Evolutionary conservation across 2,113 vertebrate species (phyloP), one percentile per base, ranked within the genome.

Genomic region (Amphiprion ocellaris): DNA sequence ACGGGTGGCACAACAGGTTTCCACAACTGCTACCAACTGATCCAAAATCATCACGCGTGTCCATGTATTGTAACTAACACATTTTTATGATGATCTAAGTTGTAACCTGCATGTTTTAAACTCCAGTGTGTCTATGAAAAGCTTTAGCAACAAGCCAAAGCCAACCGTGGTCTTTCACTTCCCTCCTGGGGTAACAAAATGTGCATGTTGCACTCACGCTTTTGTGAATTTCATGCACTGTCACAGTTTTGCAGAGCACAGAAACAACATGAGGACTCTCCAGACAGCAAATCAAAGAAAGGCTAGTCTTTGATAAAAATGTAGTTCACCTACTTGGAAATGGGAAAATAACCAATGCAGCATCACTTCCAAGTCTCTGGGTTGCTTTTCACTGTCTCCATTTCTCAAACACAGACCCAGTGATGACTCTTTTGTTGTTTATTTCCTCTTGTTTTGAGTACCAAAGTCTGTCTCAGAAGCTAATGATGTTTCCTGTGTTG

Each of bases 291-390:
- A 77, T 70, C 71, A 69, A 52, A 79, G 41, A 47, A 58, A 75
- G 65, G 63, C 64, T 33, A 49, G 64, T 64, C 81, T 84, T 84
- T 84, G 73, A 81, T 82, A 47, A 77, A 77, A 82, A 84, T 80
- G 44, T 71, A 81, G 69, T 75, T 82, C 68, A 77, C 74, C 71
- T 80, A 65, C 69, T 73, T 77, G 60, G 41, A 74, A 80, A 70
- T 74, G 41, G 74, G 46, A 69, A 66, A 77, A 72, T 50, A 66
- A 24, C 59, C n/a, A 72, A 66, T 52, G 39, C 56, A 53, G 50
- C 33, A 53, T 47, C 69, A 65, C 56, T 69, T 28, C 5, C 50
- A 74, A 58, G 76, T 44, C 26, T 63, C 52, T 65, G 33, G 52
- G 65, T 68, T 30, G 46, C 2, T 26, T 69, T 60, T 75, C 68